phyloP scores from a whole-genome alignment of 2,113 vertebrate genomes.

The Dromas ardeola region DNA sequence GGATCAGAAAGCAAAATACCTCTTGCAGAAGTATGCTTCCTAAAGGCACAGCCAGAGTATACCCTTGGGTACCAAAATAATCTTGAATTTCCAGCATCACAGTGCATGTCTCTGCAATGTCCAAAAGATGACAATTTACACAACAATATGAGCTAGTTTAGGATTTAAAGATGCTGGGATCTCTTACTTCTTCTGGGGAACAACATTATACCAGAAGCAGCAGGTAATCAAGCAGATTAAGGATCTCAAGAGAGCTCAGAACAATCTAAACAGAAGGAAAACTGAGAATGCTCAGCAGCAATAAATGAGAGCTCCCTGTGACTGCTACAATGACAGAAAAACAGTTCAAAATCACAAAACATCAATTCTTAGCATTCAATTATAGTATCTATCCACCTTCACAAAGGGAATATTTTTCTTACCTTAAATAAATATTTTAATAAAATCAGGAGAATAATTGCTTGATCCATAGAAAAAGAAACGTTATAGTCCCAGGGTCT shows the following conservation, averaged over 20 bases:
- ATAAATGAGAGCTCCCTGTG: not conserved
- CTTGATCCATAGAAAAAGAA: conserved; percentile 66
- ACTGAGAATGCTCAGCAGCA: not conserved
- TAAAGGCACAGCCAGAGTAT: not conserved
- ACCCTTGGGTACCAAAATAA: not conserved
- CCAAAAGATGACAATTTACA: not conserved
- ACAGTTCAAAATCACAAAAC: not conserved
- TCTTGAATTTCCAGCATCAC: not conserved
- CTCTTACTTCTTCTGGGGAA: not conserved
- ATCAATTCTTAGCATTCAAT: not conserved
- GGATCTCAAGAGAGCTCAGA: not conserved
- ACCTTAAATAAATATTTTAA: conserved; percentile 71
- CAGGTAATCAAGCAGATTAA: not conserved
- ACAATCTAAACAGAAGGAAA: not conserved
- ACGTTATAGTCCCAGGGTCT: not conserved
- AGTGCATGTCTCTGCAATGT: not conserved
- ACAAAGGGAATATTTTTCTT: conserved; percentile 9
- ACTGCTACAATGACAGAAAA: not conserved
- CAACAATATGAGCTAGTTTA: not conserved
- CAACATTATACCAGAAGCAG: not conserved
- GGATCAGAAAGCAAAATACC: not conserved
- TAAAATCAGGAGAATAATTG: conserved; percentile 60
- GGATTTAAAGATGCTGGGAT: not conserved
- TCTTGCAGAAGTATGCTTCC: not conserved
- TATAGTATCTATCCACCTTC: not conserved